A percentile compares a stretch with the other conserved stretches of the same genome.
These are phyloP conservation scores for Stenchaetothrips biformis DNA, from an alignment of 2,888 invertebrate genomes.

Conservation along the genomic window DNA sequence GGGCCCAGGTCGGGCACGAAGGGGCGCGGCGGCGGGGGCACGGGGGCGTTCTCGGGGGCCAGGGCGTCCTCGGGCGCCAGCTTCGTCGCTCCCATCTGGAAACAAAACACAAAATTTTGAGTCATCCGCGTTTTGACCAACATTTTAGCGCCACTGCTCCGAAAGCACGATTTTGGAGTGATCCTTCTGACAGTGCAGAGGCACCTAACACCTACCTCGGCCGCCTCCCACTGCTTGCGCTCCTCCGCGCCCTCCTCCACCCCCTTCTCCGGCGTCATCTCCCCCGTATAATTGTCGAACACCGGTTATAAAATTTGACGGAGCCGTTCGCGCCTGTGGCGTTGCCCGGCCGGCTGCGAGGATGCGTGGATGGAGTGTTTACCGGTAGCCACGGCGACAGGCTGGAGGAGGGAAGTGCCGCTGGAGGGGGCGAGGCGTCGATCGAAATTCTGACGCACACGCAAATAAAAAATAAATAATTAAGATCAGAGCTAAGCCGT, in stretches of 20 bases:
- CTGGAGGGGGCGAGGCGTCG: too few relatives aligned
- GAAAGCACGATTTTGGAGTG: too few relatives aligned
- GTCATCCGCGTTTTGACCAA: too few relatives aligned
- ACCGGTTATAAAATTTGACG: background rate
- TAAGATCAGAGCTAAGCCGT: too few relatives aligned
- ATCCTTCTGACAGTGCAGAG: too few relatives aligned
- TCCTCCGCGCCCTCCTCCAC: background rate
- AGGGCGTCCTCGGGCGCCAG: background rate
- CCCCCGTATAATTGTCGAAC: background rate
- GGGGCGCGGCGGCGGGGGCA: background rate
- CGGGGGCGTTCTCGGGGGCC: constrained; percentile 10
- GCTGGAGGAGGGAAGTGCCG: too few relatives aligned
- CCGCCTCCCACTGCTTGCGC: background rate
- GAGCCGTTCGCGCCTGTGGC: too few relatives aligned
- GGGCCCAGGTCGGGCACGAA: background rate
- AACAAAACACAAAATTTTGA: too few relatives aligned
- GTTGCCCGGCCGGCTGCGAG: background rate
- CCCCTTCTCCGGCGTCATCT: background rate
- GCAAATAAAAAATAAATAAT: too few relatives aligned
- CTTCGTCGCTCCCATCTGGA: background rate
- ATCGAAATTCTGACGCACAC: too few relatives aligned
- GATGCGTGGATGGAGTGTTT: background rate
- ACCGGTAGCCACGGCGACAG: background rate
- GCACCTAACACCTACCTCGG: background rate
- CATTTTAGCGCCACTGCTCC: too few relatives aligned